phyloP scores from a whole-genome alignment of 2,888 invertebrate genomes.

The Platycnemis pennipes region DNA sequence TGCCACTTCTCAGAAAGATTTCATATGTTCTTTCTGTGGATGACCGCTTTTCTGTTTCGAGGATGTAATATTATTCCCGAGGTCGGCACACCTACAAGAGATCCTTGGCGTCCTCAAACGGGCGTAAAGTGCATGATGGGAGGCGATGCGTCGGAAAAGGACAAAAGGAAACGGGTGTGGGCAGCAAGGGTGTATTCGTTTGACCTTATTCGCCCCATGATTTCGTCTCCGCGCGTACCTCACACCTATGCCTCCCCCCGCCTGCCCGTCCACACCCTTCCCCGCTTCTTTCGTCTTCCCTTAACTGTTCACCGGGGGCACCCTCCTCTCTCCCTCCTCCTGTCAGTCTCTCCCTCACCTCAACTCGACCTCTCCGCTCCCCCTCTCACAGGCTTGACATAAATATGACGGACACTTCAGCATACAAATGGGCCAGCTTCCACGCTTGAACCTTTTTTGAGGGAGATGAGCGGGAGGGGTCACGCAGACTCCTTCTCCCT shows the following conservation, averaged over 20 bases:
- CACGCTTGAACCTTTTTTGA: conserved; percentile 1
- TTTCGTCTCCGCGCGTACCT: not conserved
- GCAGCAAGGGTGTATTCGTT: not conserved
- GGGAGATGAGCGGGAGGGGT: not conserved
- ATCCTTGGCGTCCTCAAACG: not conserved
- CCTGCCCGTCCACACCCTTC: not conserved
- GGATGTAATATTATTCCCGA: not conserved
- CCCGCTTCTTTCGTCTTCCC: not conserved
- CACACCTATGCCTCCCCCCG: not conserved
- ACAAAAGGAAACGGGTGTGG: not conserved
- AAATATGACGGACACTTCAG: conserved; percentile 32
- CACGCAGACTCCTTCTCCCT: not conserved
- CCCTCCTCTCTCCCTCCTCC: not conserved
- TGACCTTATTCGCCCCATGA: not conserved
- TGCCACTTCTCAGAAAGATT: too few relatives aligned
- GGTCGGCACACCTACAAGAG: not conserved
- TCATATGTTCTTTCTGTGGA: not conserved
- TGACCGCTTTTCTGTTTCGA: not conserved
- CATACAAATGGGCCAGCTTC: conserved; percentile 28
- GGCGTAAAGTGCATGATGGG: not conserved
- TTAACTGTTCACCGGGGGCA: not conserved
- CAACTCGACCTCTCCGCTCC: not conserved
- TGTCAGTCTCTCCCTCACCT: conserved; percentile 3
- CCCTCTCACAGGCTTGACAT: not conserved
- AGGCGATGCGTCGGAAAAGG: not conserved